A percentile compares a stretch with the other conserved stretches of the same genome.
Conservation (phyloP, 1,140 invertebrate genomes). For the Stenopsyche tienmushanensis region DNA sequence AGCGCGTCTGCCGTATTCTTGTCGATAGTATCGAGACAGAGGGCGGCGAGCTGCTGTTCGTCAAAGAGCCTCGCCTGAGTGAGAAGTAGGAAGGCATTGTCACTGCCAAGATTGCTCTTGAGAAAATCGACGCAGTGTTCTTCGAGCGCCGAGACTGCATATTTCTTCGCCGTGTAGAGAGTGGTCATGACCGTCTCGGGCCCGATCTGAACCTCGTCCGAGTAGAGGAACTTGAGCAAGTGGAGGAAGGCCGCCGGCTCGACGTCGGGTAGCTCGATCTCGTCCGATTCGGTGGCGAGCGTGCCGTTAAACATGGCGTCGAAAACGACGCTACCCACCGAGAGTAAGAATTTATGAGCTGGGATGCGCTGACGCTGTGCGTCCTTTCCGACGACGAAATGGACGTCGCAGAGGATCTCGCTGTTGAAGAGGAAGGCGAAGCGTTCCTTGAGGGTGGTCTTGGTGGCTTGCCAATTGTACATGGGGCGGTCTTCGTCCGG, state of each 20-base stretch:
- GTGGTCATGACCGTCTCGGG: constrained; percentile 88
- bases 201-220: constrained; percentile 83
- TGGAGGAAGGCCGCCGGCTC: constrained; percentile 77
- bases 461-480: constrained; percentile 69
- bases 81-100: constrained; percentile 84
- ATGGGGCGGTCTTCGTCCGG: constrained; percentile 49
- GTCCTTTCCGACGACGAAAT: constrained; percentile 74
- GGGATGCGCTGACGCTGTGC: constrained; percentile 73
- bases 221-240: constrained; percentile 75
- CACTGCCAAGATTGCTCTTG: constrained; percentile 74
- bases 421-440: constrained; percentile 80
- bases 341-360: constrained; percentile 82
- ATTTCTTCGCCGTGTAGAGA: constrained; percentile 85
- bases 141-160: constrained; percentile 80
- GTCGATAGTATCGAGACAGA: constrained; percentile 85
- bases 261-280: constrained; percentile 82
- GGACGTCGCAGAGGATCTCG: constrained; percentile 77
- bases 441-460: constrained; percentile 74
- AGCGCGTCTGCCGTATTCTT: constrained; percentile 81
- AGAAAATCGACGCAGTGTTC: constrained; percentile 85
- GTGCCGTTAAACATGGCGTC: constrained; percentile 87
- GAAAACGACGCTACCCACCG: constrained; percentile 81
- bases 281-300: constrained; percentile 64
- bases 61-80: constrained; percentile 81
- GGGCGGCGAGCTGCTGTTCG: constrained; percentile 71